Evolutionary conservation across 92 coral and sea anemone species (phyloP), one percentile per base, ranked within the genome.

Genomic region (Porites cylindrica): DNA sequence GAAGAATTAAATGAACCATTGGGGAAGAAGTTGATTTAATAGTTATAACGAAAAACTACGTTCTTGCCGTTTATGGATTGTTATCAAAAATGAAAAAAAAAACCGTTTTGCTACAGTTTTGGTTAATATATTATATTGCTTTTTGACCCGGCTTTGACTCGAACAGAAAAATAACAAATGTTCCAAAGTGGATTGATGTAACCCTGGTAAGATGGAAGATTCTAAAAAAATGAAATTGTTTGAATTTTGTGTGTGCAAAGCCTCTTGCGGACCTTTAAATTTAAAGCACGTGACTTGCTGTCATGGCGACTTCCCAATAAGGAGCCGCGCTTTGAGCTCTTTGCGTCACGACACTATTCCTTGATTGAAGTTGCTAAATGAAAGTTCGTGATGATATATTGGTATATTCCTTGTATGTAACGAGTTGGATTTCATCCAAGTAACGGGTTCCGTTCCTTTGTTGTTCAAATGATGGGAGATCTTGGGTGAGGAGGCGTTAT

Each of bases 261-360:
- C 18, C 24, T 50, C 9, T 16, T 76, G 80, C 66, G 80, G 80
- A 79, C 53, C 72, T 66, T 7, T 53, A 59, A 62, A 19, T 63
- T 62, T 47, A 21, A n/a, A 71, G 19, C 83, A 85, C 82, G 77
- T 85, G 89, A 85, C 14, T n/a, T 26, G 77, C 67, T 77, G 89
- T 78, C 89, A 85, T 85, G 77, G 84, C 6, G 74, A 85, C 89
- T 60, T 78, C 84, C 88, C 19, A 75, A 76, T 64, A 51, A 76
- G 84, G 89, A 66, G 18, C 77, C 66, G 64, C 52, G 75, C 21
- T 76, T 26, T 10, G 64, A 10, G 21, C 38, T 1, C 61, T 43
- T 50, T 83, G 56, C 87, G 81, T 83, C 87, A 73, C 87, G 72
- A 50, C 63, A 71, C 13, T 24, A 16, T 52, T 18, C 9, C 56